phyloP scores from a whole-genome alignment of 1,140 invertebrate species.

The Lepidotrigona ventralis region DNA sequence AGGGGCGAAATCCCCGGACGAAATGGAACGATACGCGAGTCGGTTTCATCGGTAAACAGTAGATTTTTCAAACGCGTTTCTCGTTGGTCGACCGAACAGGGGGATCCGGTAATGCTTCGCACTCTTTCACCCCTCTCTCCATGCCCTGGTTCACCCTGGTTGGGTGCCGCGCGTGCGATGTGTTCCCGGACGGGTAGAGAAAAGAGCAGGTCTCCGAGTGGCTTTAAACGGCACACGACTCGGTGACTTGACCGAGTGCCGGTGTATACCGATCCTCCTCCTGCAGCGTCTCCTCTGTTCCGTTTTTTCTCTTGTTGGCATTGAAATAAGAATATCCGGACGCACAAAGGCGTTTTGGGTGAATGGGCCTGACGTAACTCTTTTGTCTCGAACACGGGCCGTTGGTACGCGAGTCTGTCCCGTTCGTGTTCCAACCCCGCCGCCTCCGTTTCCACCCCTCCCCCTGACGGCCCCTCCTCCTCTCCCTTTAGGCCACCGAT shows the following conservation, averaged over 20 bases:
- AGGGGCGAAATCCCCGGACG: neutral
- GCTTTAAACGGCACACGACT: slow-evolving; percentile 48
- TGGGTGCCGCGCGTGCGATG: neutral
- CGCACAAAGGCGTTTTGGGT: slow-evolving; percentile 52
- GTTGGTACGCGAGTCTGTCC: slow-evolving; percentile 44
- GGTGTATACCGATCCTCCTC: slow-evolving; percentile 24
- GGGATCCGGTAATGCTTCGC: neutral
- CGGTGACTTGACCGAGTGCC: slow-evolving; percentile 56
- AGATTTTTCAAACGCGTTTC: neutral
- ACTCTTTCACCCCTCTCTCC: neutral
- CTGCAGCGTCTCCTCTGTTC: slow-evolving; percentile 25
- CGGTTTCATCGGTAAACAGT: neutral
- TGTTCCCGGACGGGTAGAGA: neutral
- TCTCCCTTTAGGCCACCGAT: slow-evolving; percentile 47
- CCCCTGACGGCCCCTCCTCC: slow-evolving; percentile 1
- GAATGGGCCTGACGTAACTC: slow-evolving; percentile 64
- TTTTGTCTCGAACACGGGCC: slow-evolving; percentile 55
- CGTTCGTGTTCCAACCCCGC: slow-evolving; percentile 41
- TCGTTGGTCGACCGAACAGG: neutral
- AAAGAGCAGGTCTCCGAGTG: slow-evolving; percentile 47
- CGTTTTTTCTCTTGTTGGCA: slow-evolving; percentile 30
- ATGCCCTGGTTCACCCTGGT: neutral
- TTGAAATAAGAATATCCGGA: slow-evolving; percentile 61
- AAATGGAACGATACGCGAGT: neutral
- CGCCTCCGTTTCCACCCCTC: slow-evolving; percentile 23